These are phyloP conservation scores for Pseudomyrmex dendroicus DNA, from an alignment of 1,140 invertebrate genomes.

Conservation along the genomic window DNA sequence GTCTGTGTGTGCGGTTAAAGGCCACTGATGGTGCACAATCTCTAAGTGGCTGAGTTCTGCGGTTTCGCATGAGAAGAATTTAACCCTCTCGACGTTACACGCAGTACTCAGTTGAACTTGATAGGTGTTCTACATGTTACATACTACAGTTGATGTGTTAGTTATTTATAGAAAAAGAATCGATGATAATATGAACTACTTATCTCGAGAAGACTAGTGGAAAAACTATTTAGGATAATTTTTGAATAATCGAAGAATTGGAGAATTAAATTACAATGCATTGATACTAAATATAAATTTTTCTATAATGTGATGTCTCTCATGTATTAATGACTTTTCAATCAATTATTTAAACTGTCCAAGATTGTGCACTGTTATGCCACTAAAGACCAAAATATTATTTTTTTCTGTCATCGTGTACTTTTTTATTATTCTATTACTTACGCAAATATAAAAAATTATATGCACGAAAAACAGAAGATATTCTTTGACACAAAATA, in stretches of 20 bases:
- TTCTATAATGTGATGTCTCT: not conserved
- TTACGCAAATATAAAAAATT: not conserved
- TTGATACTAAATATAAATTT: too few species aligned
- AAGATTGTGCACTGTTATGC: conserved; percentile 32
- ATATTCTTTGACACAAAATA: too few species aligned
- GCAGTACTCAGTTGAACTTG: not conserved
- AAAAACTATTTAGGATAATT: not conserved
- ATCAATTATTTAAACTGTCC: not conserved
- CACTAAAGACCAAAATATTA: conserved; percentile 31
- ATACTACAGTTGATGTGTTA: too few species aligned
- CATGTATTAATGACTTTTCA: not conserved
- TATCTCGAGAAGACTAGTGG: not conserved
- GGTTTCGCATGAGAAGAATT: not conserved
- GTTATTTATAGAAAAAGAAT: too few species aligned
- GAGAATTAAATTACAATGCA: too few species aligned
- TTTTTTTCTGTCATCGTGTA: not conserved
- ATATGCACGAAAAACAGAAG: not conserved
- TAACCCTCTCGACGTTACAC: not conserved
- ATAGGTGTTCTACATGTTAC: too few species aligned
- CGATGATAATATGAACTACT: too few species aligned
- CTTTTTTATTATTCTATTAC: not conserved
- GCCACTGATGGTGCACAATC: conserved; percentile 29
- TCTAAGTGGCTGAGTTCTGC: conserved; percentile 18
- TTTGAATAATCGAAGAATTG: too few species aligned
- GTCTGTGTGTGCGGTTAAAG: not conserved